phyloP scores from a whole-genome alignment of 2,113 vertebrate species.

The Uria lomvia region DNA sequence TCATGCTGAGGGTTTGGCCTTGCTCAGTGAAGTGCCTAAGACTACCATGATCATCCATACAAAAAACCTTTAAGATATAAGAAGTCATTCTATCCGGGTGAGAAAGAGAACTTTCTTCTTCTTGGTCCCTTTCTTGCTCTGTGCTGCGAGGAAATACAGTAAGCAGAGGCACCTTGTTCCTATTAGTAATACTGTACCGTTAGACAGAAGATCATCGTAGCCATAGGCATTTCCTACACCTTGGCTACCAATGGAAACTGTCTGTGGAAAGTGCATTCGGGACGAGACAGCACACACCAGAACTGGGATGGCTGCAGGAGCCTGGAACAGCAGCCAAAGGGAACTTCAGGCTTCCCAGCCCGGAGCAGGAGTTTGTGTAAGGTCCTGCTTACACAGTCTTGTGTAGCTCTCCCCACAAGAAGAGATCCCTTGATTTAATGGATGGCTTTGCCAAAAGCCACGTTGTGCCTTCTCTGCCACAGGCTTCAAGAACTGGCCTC shows the following conservation, averaged over 20 bases:
- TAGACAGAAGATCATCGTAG: background rate
- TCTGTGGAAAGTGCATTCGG: background rate
- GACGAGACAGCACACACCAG: background rate
- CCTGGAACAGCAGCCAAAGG: background rate
- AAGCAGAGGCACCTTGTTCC: background rate
- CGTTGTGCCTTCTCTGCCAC: background rate
- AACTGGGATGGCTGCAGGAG: background rate
- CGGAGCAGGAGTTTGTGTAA: background rate
- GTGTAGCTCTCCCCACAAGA: background rate
- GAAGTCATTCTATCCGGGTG: background rate
- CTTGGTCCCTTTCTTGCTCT: background rate
- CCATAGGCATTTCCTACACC: background rate
- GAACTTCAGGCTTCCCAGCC: background rate
- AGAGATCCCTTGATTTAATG: background rate
- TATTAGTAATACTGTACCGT: rapidly evolving
- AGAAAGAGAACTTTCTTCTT: background rate
- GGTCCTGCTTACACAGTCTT: background rate
- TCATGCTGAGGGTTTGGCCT: background rate
- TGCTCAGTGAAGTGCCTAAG: background rate
- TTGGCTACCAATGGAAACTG: background rate
- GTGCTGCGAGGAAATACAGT: background rate
- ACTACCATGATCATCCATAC: background rate
- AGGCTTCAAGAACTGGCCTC: background rate
- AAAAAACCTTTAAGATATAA: background rate
- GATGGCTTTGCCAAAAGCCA: constrained; percentile 27